Percentiles rank a stretch among this genome's conserved stretches.
Evolutionary conservation across 2,797 vertebrate genomes (phyloP).

Genomic region (Peromyscus attwateri): DNA sequence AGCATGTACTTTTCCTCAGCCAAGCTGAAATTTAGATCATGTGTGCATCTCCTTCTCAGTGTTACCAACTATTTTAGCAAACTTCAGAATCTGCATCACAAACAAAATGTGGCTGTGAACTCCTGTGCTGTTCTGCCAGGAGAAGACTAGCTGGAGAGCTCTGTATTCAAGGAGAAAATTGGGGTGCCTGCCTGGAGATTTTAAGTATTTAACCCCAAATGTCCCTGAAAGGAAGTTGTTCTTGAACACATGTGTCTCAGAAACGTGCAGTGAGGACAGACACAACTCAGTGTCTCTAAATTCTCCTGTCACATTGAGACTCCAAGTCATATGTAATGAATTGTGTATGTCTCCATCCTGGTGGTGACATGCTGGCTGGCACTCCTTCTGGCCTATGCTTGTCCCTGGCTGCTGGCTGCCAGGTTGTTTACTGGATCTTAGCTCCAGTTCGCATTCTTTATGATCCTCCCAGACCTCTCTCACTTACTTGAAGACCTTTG

Average conservation of each 20-base stretch:
- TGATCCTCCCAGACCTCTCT: neutral
- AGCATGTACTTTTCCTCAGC: neutral
- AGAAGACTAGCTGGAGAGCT: neutral
- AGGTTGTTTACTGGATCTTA: slow-evolving; percentile 54
- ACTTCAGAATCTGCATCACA: slow-evolving; percentile 33
- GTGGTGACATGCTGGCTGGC: neutral
- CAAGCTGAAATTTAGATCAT: slow-evolving; percentile 42
- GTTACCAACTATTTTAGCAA: slow-evolving; percentile 4
- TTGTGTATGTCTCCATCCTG: neutral
- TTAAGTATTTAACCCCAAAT: neutral
- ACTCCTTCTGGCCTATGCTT: neutral
- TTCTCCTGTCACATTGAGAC: neutral
- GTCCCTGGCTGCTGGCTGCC: neutral
- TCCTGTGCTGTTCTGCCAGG: neutral
- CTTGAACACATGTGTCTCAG: neutral
- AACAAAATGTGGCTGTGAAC: neutral
- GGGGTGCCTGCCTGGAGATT: neutral
- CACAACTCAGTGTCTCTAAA: neutral
- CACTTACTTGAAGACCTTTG: slow-evolving; percentile 3
- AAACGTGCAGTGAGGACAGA: neutral
- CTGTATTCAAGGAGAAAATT: neutral
- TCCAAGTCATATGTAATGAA: neutral
- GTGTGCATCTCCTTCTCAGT: neutral
- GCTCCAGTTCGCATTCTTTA: slow-evolving; percentile 22
- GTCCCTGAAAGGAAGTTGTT: neutral